Evolutionary conservation across 1,140 invertebrate species (phyloP).

Genomic region (Danaus plexippus): DNA sequence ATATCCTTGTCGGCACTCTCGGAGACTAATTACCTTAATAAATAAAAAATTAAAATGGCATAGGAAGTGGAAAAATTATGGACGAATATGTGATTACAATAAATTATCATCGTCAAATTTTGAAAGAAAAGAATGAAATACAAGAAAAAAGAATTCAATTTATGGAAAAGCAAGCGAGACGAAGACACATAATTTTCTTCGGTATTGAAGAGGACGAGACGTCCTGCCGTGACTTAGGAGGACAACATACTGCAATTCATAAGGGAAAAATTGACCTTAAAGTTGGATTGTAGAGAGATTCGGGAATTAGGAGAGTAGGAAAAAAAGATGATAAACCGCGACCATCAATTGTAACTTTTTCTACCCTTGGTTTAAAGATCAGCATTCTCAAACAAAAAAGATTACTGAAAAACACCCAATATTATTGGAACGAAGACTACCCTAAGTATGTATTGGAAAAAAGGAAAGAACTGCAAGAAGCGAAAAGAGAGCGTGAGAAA

Average conservation of each 20-base stretch:
- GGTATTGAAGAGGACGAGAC: constrained; percentile 9
- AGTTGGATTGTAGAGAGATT: constrained; percentile 4
- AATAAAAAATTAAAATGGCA: constrained; percentile 7
- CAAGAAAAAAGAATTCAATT: constrained; percentile 9
- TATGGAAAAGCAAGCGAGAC: constrained; percentile 8
- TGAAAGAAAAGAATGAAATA: no score
- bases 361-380: constrained; percentile 14
- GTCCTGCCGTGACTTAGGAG: constrained; percentile 1
- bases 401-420: constrained; percentile 10
- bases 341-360: constrained; percentile 15
- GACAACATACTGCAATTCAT: constrained; percentile 3
- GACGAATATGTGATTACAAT: no score
- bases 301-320: constrained; percentile 6
- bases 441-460: constrained; percentile 7
- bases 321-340: constrained; percentile 8
- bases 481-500: constrained; percentile 16
- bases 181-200: constrained; percentile 8
- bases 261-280: not conserved
- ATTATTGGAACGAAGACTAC: constrained; percentile 16
- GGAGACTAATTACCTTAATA: constrained; percentile 6
- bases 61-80: no score
- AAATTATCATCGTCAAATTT: no score
- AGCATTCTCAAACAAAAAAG: constrained; percentile 4
- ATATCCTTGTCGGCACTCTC: constrained; percentile 6
- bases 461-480: constrained; percentile 17